These are phyloP conservation scores for Rosalia funebris DNA, from an alignment of 2,888 invertebrate genomes.

Conservation along the genomic window DNA sequence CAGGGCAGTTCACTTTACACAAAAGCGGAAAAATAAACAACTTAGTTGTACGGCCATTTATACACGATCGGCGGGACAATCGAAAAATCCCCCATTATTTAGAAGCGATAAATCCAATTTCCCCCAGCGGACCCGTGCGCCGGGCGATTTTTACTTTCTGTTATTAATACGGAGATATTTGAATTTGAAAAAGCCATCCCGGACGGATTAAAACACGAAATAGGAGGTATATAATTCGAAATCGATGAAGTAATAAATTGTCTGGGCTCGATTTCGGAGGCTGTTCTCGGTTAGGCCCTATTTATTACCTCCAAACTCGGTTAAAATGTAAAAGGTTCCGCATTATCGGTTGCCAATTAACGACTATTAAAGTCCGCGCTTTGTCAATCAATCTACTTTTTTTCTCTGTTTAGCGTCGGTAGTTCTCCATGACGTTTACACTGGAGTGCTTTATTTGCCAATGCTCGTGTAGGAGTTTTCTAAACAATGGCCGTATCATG, in stretches of 20 bases:
- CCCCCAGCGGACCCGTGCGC: background rate
- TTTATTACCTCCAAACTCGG: conserved; percentile 29
- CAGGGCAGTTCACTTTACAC: too few species aligned
- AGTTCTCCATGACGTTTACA: background rate
- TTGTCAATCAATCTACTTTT: conserved; percentile 28
- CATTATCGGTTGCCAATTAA: conserved; percentile 30
- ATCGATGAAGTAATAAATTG: conserved; percentile 57
- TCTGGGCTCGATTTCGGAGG: conserved; percentile 41
- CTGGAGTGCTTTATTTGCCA: background rate
- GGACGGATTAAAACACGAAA: conserved; percentile 50
- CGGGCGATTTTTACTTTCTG: conserved; percentile 14
- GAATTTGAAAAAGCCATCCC: conserved; percentile 41
- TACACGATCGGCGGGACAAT: background rate
- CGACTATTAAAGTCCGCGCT: conserved; percentile 26
- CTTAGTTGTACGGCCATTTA: background rate
- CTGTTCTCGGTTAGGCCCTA: conserved; percentile 24
- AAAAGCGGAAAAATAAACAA: conserved; percentile 8
- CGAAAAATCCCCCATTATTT: conserved; percentile 1
- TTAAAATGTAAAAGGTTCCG: conserved; percentile 33
- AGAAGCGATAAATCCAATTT: conserved; percentile 4
- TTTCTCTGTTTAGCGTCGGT: background rate
- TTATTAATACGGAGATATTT: conserved; percentile 43
- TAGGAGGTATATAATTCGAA: conserved; percentile 54
- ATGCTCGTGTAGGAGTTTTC: background rate
- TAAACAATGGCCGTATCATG: background rate